These are phyloP conservation scores for Craniophora ligustri DNA, from an alignment of 2,888 invertebrate species.

Conservation along the genomic window DNA sequence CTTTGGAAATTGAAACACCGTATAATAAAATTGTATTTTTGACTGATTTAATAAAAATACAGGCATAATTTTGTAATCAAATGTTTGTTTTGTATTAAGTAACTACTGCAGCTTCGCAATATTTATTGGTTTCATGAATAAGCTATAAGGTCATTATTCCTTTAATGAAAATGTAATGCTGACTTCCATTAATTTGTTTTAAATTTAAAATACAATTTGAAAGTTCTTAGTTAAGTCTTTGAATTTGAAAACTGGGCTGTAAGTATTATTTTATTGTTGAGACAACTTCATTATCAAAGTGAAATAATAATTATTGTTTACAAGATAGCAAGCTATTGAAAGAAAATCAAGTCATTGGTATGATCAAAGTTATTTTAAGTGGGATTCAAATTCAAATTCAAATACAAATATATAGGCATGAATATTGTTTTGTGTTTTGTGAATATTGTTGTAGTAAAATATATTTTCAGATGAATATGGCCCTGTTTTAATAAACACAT, in stretches of 20 bases:
- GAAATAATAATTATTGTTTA: background rate
- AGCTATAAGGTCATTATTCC: background rate
- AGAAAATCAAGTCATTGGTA: background rate
- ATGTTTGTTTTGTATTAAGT: too few species aligned
- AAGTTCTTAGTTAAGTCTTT: background rate
- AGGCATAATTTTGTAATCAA: too few species aligned
- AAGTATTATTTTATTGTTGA: background rate
- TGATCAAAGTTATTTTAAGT: background rate
- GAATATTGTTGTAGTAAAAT: too few species aligned
- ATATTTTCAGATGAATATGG: too few species aligned
- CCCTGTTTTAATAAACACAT: too few species aligned
- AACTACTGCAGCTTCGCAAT: too few species aligned
- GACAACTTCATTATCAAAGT: background rate
- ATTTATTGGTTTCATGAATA: too few species aligned
- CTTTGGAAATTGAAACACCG: too few species aligned
- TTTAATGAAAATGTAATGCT: background rate
- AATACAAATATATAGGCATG: too few species aligned
- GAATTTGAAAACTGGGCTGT: background rate
- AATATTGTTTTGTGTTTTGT: too few species aligned
- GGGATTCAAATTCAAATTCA: too few species aligned
- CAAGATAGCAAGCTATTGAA: background rate
- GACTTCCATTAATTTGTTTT: background rate
- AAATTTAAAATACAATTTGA: background rate
- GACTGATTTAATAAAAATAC: background rate
- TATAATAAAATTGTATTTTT: too few species aligned